phyloP scores from a whole-genome alignment of 2,797 vertebrate genomes.

The Chanos chanos region DNA sequence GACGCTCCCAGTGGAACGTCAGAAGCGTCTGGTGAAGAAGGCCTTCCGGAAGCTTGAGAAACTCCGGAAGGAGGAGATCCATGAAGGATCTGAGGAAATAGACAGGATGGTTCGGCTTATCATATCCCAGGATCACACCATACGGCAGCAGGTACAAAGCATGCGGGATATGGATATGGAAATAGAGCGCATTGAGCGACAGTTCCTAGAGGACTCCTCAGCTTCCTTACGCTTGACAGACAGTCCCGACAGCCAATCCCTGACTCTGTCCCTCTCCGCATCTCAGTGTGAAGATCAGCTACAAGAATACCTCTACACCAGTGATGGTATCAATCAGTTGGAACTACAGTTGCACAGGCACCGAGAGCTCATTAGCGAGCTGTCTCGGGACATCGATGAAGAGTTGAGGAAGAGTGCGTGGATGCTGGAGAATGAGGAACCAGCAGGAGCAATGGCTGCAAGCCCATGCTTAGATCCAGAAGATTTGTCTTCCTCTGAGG shows the following conservation, averaged over 20 bases:
- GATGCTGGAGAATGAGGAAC: constrained; percentile 32
- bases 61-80: constrained; percentile 76
- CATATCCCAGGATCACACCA: constrained; percentile 88
- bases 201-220: constrained; percentile 47
- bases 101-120: constrained; percentile 86
- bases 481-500: constrained; percentile 41
- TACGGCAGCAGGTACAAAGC: constrained; percentile 85
- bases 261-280: background rate
- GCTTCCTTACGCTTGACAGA: constrained; percentile 22
- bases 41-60: constrained; percentile 94
- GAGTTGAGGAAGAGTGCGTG: constrained; percentile 66
- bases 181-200: constrained; percentile 76
- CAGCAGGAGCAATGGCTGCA: constrained; percentile 48
- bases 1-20: constrained; percentile 81
- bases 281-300: constrained; percentile 54
- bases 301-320: constrained; percentile 68
- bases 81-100: constrained; percentile 74
- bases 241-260: background rate
- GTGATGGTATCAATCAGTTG: constrained; percentile 73
- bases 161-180: constrained; percentile 86
- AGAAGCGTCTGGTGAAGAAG: constrained; percentile 91
- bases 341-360: constrained; percentile 79
- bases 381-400: constrained; percentile 82
- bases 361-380: constrained; percentile 75
- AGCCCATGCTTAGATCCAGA: constrained; percentile 42